Evolutionary conservation across 2,113 vertebrate genomes (phyloP), one percentile per base, ranked within the genome.

Genomic region (Malurus cyaneus): DNA sequence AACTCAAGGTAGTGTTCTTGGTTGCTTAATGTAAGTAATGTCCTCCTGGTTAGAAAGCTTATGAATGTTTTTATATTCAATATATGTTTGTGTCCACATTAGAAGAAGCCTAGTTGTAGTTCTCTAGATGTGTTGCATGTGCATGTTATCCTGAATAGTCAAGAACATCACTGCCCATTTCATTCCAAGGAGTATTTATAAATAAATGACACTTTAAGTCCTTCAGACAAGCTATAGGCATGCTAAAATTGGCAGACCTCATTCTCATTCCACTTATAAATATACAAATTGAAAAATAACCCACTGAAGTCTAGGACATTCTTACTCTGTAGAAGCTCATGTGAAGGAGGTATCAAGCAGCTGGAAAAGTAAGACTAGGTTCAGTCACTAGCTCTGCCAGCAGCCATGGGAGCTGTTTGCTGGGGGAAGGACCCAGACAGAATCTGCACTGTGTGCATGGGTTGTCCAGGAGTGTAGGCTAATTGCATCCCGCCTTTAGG

Each of bases 11-110:
- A 14, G 10, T 36, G 26, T 66, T 39, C 53, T 74, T 67, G 15
- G 26, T 29, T 42, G 31, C 19, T 74, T 81, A 26, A 26, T 61
- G 9, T 17, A 61, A 73, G 29, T 61, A 78, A 31, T 60, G 11
- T 24, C n/a, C 13, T 62, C 18, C 39, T 72, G 60, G 36, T 77
- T 74, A 62, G 36, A 86, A 83, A 42, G 34, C 6, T 6, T 34
- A 2, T 39, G 39, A 46, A 23, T 24, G 7, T 44, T 89, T 3
- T 2, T 61, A 4, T 54, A 6, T 29, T 42, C 50, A 3, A 65
- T 26, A 0, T 69, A 11, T 32, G 32, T 31, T 42, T 78, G 34
- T 3, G 4, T 70, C n/a, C 3, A 0, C 32, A 32, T 57, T 54
- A 18, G 19, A 9, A 47, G 28, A 53, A 23, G 5, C 69, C 31